Evolutionary conservation across 2,888 invertebrate genomes (phyloP), one percentile per base, ranked within the genome.

Genomic region (Sycophila texana): DNA sequence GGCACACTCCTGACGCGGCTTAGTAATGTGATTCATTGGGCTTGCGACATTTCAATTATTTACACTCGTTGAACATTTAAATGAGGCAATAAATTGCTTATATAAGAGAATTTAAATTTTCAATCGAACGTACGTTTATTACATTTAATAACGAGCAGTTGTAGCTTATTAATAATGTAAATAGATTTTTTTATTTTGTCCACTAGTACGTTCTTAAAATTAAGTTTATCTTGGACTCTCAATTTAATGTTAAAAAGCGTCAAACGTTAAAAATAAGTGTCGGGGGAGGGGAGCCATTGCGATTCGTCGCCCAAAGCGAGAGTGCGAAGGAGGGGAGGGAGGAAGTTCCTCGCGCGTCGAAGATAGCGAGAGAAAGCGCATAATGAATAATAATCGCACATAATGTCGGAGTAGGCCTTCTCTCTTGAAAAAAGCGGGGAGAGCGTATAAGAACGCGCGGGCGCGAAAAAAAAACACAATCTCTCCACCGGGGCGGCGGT

Each of bases 331-430:
- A 20, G 57, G n/a, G 2, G 66, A 30, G 39, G 57, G n/a, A 22
- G 10, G 22, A 74, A 73, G 67, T 55, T 51, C 47, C 67, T 26
- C 30, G 47, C 53, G 51, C 16, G 20, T 20, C 60, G 71, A 75
- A 74, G 74, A 71, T 65, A 68, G 83, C 72, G 82, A 82, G 85
- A 85, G 86, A 86, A 57, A 83, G 83, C 85, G 84, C 84, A 87
- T 88, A 87, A 88, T 88, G 88, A 89, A 89, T 89, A 89, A 89
- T 89, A 89, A 88, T 89, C 87, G 85, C 86, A 83, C 83, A 84
- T 87, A 87, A 87, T 85, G 84, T 83, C 82, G 80, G 73, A 49
- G 30, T 26, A 71, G 71, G 63, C 76, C 61, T 66, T 61, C 60
- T 57, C 18, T 4, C 10, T 14, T 2, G 57, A 20, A 55, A 63